Evolutionary conservation across 2,113 vertebrate species (phyloP).

Genomic region (Neofelis nebulosa): DNA sequence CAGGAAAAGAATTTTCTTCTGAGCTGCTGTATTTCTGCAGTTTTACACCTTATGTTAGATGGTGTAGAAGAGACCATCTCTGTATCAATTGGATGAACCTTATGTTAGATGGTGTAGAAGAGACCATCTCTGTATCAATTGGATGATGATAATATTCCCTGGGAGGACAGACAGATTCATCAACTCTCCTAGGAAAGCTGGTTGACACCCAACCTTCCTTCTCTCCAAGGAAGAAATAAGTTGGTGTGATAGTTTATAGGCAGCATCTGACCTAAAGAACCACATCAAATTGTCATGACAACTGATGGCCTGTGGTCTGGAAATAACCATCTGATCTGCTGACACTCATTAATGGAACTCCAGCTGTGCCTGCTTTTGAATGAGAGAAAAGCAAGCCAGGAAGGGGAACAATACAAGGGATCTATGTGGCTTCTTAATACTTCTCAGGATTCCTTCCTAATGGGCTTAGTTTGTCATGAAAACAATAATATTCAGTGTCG

Average conservation of each 20-base stretch:
- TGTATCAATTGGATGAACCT: neutral
- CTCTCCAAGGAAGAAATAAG: neutral
- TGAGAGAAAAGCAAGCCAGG: neutral
- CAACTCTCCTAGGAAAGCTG: neutral
- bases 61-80: neutral
- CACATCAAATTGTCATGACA: slow-evolving; percentile 46
- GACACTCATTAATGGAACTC: slow-evolving; percentile 3
- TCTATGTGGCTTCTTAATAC: neutral
- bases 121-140: neutral
- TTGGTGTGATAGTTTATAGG: neutral
- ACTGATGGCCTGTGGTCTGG: neutral
- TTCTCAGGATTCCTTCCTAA: neutral
- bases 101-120: neutral
- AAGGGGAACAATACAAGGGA: neutral
- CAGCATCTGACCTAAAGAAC: neutral
- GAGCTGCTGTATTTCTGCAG: neutral
- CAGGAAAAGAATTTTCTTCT: neutral
- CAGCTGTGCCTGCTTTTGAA: neutral
- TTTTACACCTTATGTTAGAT: neutral
- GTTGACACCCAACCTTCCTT: neutral
- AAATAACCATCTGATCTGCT: neutral
- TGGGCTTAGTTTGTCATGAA: neutral
- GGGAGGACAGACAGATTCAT: neutral
- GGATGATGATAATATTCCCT: neutral
- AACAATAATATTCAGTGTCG: neutral